Base-by-base conservation (phyloP, 2,888 invertebrate genomes). In the Microchrysa polita region DNA sequence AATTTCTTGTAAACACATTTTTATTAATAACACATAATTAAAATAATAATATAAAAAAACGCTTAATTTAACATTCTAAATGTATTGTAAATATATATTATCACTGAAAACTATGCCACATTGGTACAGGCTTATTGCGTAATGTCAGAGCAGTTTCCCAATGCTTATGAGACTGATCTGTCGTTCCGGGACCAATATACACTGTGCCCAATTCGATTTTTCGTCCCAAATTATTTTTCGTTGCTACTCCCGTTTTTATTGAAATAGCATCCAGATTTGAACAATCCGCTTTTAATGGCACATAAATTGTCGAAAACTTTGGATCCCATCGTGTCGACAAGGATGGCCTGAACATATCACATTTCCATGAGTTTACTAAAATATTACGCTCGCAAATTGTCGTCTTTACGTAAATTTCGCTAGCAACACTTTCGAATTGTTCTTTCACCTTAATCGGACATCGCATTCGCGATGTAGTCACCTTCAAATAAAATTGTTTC, bases 281-380 rank as follows among this genome's bases (percentile, higher is more conserved):
- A 1, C 81, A 79, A n/a, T 79, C 61, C 18, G 77, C 79, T 34
- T 79, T 80, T 23, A 84, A 65, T 1, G 84, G 83, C 53, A 85
- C 79, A 1, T 74, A 77, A 0, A 85, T 78, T 0, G 81, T 81
- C 1, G 85, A 82, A 42, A 78, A 77, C 4, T 79, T 80, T 1
- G 89, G 88, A 79, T 91, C 90, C 86, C 93, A 91, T 83, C 92
- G 90, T 79, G 91, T 89, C n/a, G 93, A 91, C 74, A 93, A 90
- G 2, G 92, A 90, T 5, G 93, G 93, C 16, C 87, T 86, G 82
- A 93, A 93, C 77, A 88, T 87, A 79, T 90, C 89, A 78, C 93
- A 92, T 81, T 92, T 93, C 92, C 93, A 91, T 76, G 87, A 86
- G 73, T 86, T 86, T 34, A 86, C 85, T 48, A 87, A 84, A 67